Evolutionary conservation across 1,140 invertebrate genomes (phyloP), one percentile per base, ranked within the genome.

Genomic region (Drosophila arizonae): DNA sequence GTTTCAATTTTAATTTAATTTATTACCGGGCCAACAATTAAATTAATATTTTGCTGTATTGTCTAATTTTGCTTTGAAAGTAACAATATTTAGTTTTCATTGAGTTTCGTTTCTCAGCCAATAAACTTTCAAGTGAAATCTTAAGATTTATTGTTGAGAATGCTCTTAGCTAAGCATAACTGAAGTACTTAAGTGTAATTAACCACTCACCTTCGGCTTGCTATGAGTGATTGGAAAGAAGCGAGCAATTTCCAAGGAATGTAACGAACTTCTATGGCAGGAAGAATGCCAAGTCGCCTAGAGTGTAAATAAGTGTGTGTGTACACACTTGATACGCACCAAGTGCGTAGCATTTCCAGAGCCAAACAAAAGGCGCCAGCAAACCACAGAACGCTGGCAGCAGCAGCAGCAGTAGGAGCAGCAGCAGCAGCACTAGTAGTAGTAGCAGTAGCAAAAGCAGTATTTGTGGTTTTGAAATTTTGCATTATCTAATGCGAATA

Each of bases 391-490:
- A 63, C 33, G 13, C 50, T 4, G 50, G 26, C 28, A 55, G 28
- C 26, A 24, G 41, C 17, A 17, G 17, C 1, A 17, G 13, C 56
- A 43, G 17, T 26, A 30, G 41, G 1, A 33, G 13, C 50, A 36
- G 13, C 56, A 43, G 17, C 50, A 30, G 41, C 8, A 10, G 13
- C 50, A 36, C 43, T 33, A 33, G 33, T 28, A 55, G 30, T n/a
- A 65, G 63, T 8, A 54, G 46, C 8, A 60, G 48, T 15, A 48
- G 36, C 24, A 41, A 26, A 36, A 26, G 48, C 21, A 41, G 41
- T 45, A 63, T 33, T 24, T 77, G 74, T 39, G 74, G 71, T 51
- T 76, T 63, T 21, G 10, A 57, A 62, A 70, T 63, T 67, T 54
- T 62, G 58, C 46, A 72, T 76, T 76, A 68, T 68, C 41, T 48